These are phyloP conservation scores for Phortica magna DNA, from an alignment of 2,888 invertebrate genomes.

Conservation along the genomic window DNA sequence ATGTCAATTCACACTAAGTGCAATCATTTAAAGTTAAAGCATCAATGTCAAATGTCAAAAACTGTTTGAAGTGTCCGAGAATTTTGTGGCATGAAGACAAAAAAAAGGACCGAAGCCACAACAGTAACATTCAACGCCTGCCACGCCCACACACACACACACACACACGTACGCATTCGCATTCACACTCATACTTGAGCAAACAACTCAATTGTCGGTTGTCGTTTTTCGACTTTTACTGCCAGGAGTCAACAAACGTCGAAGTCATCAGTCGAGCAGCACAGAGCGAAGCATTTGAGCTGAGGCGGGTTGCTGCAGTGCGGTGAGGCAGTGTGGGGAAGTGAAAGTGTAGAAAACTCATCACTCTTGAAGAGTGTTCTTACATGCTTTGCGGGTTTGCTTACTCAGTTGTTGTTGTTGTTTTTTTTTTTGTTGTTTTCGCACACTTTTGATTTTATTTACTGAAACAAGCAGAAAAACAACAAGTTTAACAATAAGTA, in stretches of 20 bases:
- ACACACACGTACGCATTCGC: slow-evolving; percentile 24
- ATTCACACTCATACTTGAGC: slow-evolving; percentile 36
- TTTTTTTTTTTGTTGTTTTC: slow-evolving; percentile 13
- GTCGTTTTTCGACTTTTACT: neutral
- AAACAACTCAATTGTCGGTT: slow-evolving; percentile 57
- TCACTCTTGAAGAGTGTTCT: slow-evolving; percentile 18
- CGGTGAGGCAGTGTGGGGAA: neutral
- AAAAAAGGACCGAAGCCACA: neutral
- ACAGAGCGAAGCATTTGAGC: neutral
- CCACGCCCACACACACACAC: slow-evolving; percentile 28
- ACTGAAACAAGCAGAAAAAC: slow-evolving; percentile 44
- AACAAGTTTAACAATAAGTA: slow-evolving; percentile 27
- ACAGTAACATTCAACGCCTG: neutral
- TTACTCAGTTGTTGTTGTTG: neutral
- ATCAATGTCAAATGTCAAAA: slow-evolving; percentile 27
- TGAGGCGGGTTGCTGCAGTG: neutral
- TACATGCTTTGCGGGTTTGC: neutral
- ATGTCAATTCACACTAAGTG: neutral
- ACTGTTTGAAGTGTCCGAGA: slow-evolving; percentile 18
- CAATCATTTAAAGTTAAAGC: slow-evolving; percentile 19
- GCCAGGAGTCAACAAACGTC: slow-evolving; percentile 6
- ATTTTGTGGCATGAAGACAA: slow-evolving; percentile 1
- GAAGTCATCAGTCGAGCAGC: neutral
- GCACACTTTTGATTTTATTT: slow-evolving; percentile 32
- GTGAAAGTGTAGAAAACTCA: slow-evolving; percentile 2